Conservation (phyloP, 2,888 invertebrate genomes). For the Leptogaster cylindrica region DNA sequence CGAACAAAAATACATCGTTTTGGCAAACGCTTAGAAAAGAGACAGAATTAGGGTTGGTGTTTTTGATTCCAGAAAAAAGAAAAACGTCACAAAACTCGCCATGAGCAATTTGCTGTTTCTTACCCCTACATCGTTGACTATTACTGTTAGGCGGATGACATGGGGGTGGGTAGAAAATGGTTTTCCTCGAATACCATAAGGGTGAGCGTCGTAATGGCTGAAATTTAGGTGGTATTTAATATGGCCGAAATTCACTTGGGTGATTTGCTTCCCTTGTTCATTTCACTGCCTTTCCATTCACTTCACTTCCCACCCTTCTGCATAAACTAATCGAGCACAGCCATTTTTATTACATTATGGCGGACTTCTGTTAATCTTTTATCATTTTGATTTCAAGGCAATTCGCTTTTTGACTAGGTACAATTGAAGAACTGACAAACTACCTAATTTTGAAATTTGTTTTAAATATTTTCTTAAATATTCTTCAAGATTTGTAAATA, state of each 20-base stretch:
- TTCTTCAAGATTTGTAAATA: too few species aligned
- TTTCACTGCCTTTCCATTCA: conserved; percentile 15
- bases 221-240: conserved; percentile 47
- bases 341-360: conserved; percentile 1
- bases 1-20: not conserved
- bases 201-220: conserved; percentile 45
- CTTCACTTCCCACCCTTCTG: not conserved
- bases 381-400: conserved; percentile 22
- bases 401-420: conserved; percentile 13
- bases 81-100: conserved; percentile 6
- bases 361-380: conserved; percentile 26
- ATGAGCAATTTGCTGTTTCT: conserved; percentile 16
- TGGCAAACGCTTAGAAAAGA: conserved; percentile 31
- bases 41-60: not conserved
- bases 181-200: conserved; percentile 25
- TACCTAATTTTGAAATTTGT: too few species aligned
- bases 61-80: not conserved
- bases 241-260: conserved; percentile 46
- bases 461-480: too few species aligned
- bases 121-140: not conserved
- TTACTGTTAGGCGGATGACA: conserved; percentile 30
- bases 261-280: conserved; percentile 23
- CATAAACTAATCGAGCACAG: not conserved
- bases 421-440: too few species aligned
- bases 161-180: conserved; percentile 32